Percentiles rank a stretch among this genome's conserved stretches.
Conservation (phyloP, 2,113 vertebrate species). For the Epinephelus cyanopodus region DNA sequence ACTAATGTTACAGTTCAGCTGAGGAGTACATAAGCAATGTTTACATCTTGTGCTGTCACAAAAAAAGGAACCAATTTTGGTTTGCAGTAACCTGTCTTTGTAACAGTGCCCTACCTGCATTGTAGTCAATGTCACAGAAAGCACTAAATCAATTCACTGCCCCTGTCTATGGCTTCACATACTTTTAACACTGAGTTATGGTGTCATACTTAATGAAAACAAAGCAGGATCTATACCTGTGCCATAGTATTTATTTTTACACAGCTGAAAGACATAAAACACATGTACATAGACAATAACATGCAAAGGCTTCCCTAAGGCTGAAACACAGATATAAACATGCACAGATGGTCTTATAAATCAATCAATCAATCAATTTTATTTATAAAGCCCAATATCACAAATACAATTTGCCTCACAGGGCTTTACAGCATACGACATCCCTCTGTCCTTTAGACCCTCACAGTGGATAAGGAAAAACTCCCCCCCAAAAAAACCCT, state of each 20-base stretch:
- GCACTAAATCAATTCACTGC: neutral
- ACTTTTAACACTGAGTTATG: neutral
- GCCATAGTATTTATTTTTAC: neutral
- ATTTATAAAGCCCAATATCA: no score
- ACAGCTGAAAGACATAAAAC: neutral
- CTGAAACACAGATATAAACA: neutral
- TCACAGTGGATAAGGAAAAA: no score
- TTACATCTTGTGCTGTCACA: no score
- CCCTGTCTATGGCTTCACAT: neutral
- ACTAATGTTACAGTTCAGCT: no score
- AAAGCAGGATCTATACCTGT: neutral
- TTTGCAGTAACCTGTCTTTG: no score
- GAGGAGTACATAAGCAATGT: no score
- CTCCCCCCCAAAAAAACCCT: no score
- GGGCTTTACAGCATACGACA: no score
- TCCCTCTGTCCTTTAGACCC: no score
- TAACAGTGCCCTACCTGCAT: neutral
- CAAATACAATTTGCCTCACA: no score
- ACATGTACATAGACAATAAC: neutral
- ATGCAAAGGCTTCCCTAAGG: neutral
- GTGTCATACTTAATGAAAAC: neutral
- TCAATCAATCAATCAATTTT: no score
- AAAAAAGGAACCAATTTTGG: no score
- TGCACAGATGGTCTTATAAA: neutral
- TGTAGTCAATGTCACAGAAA: neutral